phyloP scores from a whole-genome alignment of 2,113 vertebrate genomes.

The Pluvialis apricaria region DNA sequence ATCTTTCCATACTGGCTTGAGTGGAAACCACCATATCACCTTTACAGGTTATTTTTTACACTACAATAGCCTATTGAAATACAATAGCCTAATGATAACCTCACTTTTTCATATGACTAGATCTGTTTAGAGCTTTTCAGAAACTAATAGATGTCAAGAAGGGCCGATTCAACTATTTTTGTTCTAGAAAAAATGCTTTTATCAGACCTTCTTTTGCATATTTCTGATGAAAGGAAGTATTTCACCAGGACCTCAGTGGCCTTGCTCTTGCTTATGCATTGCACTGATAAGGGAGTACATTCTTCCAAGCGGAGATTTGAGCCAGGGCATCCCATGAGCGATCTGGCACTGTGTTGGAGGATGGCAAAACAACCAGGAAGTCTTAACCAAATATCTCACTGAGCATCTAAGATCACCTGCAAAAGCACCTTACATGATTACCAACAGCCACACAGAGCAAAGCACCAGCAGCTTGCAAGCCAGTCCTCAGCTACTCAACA shows the following conservation, averaged over 20 bases:
- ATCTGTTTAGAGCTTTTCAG: not conserved
- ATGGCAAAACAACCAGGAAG: not conserved
- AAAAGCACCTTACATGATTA: not conserved
- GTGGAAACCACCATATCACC: not conserved
- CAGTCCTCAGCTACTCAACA: not conserved
- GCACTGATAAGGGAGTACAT: not conserved
- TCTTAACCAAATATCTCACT: not conserved
- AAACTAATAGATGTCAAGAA: not conserved
- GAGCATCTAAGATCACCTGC: not conserved
- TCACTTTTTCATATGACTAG: not conserved
- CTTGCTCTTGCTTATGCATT: fast-evolving
- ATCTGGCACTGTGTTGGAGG: not conserved
- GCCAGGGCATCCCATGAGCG: no score
- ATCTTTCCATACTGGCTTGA: not conserved
- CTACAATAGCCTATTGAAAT: not conserved
- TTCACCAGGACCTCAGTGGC: not conserved
- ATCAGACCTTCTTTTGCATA: not conserved
- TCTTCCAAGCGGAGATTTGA: not conserved
- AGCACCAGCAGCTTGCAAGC: not conserved
- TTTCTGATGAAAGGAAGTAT: not conserved
- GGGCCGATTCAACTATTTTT: not conserved
- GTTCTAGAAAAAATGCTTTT: not conserved
- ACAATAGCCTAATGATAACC: not conserved
- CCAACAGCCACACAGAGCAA: not conserved
- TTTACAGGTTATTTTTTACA: not conserved